Evolutionary conservation across 1,140 invertebrate genomes (phyloP), one percentile per base, ranked within the genome.

Genomic region (Philopotamus ludificatus): DNA sequence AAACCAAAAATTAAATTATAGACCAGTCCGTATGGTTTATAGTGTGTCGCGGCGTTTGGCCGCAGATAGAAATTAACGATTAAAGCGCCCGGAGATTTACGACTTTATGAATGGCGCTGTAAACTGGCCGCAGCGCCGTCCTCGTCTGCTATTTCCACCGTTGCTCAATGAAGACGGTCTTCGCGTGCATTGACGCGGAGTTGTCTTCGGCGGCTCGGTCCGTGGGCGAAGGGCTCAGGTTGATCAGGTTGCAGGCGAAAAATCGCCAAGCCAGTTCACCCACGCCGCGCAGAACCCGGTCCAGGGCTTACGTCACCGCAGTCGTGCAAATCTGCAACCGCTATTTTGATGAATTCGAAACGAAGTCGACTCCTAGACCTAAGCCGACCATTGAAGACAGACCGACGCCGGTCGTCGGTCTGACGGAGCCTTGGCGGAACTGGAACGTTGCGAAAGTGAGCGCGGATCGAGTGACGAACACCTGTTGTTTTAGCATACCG

Each of bases 331-430:
- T 34, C 4, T 8, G n/a, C n/a, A n/a, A n/a, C n/a, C n/a, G n/a
- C n/a, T 47, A 44, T 47, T 45, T 60, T 60, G 23, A 47, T 47
- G 42, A 60, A 60, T 66, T 66, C 50, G 16, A n/a, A 62, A 62
- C 57, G 26, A 39, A 58, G 39, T 39, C 42, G 49, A 61, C 49
- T 65, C 21, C 4, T 54, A 28, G 51, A 63, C 26, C n/a, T 15
- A 58, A 57, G 23, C 21, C 26, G 51, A 53, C 22, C 4, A 12
- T 34, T 12, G 41, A 67, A 62, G 65, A 67, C 65, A 63, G 16
- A 12, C 49, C 53, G 65, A 50, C 65, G 65, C 65, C 65, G 34
- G 50, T 55, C 42, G 58, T 18, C 49, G 3, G 18, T 20, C 28
- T 54, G 39, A 21, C 16, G 16, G 47, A 49, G 10, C 16, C 3